Evolutionary conservation across 2,888 invertebrate species (phyloP).

Genomic region (Oligia strigilis): DNA sequence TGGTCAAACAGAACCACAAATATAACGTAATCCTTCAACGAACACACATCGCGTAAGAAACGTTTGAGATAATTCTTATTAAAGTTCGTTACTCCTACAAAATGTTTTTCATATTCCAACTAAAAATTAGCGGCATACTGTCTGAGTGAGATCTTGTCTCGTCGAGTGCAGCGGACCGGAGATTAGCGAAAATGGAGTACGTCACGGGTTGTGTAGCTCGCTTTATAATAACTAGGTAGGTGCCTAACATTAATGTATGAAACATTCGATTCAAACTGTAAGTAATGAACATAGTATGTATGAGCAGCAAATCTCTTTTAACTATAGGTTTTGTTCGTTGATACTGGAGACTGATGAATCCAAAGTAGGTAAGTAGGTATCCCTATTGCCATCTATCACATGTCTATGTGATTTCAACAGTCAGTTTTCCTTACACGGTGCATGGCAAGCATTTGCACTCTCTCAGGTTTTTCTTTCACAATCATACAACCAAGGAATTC

Average conservation of each 20-base stretch:
- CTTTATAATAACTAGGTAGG: background rate
- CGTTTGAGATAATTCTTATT: background rate
- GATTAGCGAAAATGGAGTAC: slow-evolving; percentile 49
- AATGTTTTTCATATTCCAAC: slow-evolving; percentile 3
- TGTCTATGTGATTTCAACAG: background rate
- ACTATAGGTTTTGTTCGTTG: too few species aligned
- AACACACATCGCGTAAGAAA: background rate
- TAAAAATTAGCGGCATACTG: slow-evolving; percentile 23
- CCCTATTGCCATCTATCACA: background rate
- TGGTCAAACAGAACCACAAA: background rate
- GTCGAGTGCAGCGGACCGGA: slow-evolving; percentile 45
- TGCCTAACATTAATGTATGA: slow-evolving; percentile 9
- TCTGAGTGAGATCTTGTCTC: slow-evolving; percentile 58
- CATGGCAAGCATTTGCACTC: background rate
- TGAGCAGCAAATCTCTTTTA: too few species aligned
- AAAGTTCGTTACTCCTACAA: slow-evolving; percentile 44
- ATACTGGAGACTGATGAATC: too few species aligned
- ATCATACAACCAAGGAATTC: slow-evolving; percentile 27
- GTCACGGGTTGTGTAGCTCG: slow-evolving; percentile 42
- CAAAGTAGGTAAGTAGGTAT: too few species aligned
- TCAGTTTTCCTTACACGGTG: background rate
- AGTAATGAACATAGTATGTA: background rate
- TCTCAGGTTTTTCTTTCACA: slow-evolving; percentile 27
- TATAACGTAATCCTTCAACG: background rate
- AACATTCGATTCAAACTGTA: slow-evolving; percentile 11